Percentiles rank a stretch among this genome's conserved stretches.
phyloP scores from a whole-genome alignment of 1,140 invertebrate genomes.

The Dreissena rostriformis region DNA sequence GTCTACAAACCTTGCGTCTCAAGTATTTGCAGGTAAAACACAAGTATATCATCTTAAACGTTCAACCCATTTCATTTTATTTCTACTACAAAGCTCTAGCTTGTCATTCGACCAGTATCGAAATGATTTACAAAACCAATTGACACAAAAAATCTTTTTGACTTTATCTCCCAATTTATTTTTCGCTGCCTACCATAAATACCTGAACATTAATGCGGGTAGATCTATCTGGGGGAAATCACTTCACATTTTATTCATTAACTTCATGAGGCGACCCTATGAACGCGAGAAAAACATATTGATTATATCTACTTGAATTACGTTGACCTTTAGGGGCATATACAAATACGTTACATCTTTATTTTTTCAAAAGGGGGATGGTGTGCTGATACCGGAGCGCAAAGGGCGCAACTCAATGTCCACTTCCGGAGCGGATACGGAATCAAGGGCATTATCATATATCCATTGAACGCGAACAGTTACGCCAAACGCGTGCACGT shows the following conservation, averaged over 20 bases:
- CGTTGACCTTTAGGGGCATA: too few species aligned
- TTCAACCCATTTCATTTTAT: background rate
- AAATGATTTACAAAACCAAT: too few species aligned
- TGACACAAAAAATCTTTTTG: too few species aligned
- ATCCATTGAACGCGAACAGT: background rate
- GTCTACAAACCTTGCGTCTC: slow-evolving; percentile 5
- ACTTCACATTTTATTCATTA: too few species aligned
- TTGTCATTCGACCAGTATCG: background rate
- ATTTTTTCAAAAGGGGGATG: slow-evolving; percentile 10
- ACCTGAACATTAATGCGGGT: too few species aligned
- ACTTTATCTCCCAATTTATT: too few species aligned
- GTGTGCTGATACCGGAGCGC: background rate
- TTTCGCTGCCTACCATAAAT: too few species aligned
- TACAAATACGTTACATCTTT: background rate
- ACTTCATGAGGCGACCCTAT: background rate
- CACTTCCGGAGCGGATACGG: slow-evolving; percentile 10
- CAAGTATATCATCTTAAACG: background rate
- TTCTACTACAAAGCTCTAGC: background rate
- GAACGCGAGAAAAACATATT: background rate
- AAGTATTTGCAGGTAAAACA: slow-evolving; percentile 23
- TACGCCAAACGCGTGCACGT: slow-evolving; percentile 10
- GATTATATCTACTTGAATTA: too few species aligned
- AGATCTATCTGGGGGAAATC: too few species aligned
- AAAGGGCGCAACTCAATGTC: background rate
- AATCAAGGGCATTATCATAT: slow-evolving; percentile 16